These are phyloP conservation scores for Rhagonycha fulva DNA, from an alignment of 2,888 invertebrate genomes.

Conservation along the genomic window DNA sequence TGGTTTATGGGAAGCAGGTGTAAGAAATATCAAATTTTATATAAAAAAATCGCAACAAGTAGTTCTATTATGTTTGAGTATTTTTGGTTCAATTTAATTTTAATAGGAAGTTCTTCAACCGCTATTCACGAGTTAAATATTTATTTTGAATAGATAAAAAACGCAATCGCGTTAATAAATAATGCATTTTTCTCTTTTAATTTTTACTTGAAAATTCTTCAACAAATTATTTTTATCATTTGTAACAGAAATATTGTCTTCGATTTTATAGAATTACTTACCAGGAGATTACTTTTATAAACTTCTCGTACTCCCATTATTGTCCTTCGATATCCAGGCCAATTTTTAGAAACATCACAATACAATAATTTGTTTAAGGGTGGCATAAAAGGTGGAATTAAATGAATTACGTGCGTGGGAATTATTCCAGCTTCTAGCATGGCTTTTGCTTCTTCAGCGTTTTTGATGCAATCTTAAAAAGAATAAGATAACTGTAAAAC, in stretches of 20 bases:
- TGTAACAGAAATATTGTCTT: background rate
- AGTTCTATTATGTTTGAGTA: no score
- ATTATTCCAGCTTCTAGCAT: constrained; percentile 56
- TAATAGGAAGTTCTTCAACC: no score
- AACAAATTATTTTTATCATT: no score
- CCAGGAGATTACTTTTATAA: constrained; percentile 49
- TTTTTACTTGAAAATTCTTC: no score
- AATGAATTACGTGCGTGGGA: constrained; percentile 59
- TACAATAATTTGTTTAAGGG: constrained; percentile 47
- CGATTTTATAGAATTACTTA: constrained; percentile 33
- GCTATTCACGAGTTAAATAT: no score
- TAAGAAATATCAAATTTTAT: no score
- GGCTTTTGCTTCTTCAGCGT: constrained; percentile 54
- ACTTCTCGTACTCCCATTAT: constrained; percentile 50
- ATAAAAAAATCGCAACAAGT: no score
- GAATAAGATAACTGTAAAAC: background rate
- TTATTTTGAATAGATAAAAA: no score
- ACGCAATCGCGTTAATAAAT: no score
- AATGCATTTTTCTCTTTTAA: no score
- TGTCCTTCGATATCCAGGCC: constrained; percentile 49
- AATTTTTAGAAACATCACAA: constrained; percentile 46
- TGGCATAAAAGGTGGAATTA: constrained; percentile 51
- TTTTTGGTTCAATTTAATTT: no score
- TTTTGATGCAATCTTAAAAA: constrained; percentile 55
- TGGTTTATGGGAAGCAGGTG: no score